Conservation (phyloP, 2,797 vertebrate genomes). For the Phoeniculus purpureus region DNA sequence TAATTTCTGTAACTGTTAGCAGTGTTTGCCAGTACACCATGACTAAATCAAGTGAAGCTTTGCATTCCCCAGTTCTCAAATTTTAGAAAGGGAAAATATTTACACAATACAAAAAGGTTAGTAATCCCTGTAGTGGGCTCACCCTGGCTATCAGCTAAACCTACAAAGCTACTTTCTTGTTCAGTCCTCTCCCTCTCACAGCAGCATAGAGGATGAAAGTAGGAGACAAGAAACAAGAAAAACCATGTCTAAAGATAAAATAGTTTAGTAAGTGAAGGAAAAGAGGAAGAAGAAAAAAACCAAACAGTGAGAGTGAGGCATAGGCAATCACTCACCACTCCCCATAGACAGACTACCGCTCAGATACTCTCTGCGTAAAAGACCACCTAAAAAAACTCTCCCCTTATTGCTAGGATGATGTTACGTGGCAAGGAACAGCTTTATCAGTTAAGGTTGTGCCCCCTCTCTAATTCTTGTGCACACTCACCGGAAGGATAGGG, state of each 20-base stretch:
- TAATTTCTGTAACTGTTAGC: neutral
- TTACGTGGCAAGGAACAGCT: neutral
- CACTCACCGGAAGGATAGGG: accelerated
- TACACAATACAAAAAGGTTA: neutral
- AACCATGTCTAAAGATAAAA: neutral
- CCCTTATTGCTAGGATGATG: accelerated
- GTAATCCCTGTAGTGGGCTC: neutral
- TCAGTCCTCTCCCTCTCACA: neutral
- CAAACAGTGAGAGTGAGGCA: accelerated
- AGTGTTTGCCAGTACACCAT: neutral
- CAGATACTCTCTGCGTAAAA: neutral
- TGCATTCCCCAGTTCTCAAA: accelerated
- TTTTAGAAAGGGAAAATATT: neutral
- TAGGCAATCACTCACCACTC: neutral
- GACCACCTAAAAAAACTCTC: neutral
- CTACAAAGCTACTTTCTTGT: neutral
- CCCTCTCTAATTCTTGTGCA: neutral
- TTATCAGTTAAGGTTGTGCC: neutral
- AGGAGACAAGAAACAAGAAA: neutral
- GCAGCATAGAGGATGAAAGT: neutral
- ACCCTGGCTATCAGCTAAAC: neutral
- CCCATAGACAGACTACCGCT: neutral
- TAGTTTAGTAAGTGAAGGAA: neutral
- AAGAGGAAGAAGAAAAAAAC: neutral
- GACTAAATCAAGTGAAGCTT: neutral